Percentiles rank a stretch among this genome's conserved stretches.
phyloP scores from a whole-genome alignment of 2,113 vertebrate species.

The Eptesicus fuscus region DNA sequence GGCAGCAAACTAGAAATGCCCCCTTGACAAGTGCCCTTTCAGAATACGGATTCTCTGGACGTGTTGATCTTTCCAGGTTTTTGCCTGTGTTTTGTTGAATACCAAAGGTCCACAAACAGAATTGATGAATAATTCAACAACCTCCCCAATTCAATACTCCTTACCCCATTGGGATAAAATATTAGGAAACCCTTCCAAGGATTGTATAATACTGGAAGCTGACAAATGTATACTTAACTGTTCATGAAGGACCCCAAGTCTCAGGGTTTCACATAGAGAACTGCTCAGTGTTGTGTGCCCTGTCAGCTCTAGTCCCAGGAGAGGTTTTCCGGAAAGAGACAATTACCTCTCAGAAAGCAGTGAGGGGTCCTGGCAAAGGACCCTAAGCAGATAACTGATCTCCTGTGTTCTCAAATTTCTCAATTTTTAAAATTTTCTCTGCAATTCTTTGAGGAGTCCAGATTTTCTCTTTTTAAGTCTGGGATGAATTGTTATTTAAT shows the following conservation, averaged over 20 bases:
- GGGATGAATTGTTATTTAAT: not conserved
- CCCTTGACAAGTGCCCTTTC: slow-evolving; percentile 24
- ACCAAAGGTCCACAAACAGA: slow-evolving; percentile 42
- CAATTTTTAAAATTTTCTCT: not conserved
- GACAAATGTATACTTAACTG: slow-evolving; percentile 47
- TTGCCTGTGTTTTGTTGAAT: slow-evolving; percentile 8
- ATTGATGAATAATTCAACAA: slow-evolving; percentile 41
- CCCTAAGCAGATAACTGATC: not conserved
- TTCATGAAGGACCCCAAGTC: not conserved
- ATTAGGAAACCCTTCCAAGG: slow-evolving; percentile 33
- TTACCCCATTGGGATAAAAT: slow-evolving; percentile 16
- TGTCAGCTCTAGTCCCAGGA: not conserved
- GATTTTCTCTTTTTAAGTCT: not conserved
- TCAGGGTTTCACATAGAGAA: not conserved
- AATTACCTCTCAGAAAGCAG: not conserved
- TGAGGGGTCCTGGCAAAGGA: not conserved
- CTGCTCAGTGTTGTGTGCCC: not conserved
- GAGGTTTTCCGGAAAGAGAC: not conserved
- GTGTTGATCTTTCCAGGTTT: slow-evolving; percentile 15
- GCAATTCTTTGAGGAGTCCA: not conserved
- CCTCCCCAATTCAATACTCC: not conserved
- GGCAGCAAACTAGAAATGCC: slow-evolving; percentile 26
- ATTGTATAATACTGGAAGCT: slow-evolving; percentile 27
- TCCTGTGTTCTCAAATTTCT: slow-evolving; percentile 9
- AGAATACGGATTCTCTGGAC: slow-evolving; percentile 3